A percentile compares a stretch with the other conserved stretches of the same genome.
phyloP scores from a whole-genome alignment of 2,888 invertebrate species.

The Seira ritae region DNA sequence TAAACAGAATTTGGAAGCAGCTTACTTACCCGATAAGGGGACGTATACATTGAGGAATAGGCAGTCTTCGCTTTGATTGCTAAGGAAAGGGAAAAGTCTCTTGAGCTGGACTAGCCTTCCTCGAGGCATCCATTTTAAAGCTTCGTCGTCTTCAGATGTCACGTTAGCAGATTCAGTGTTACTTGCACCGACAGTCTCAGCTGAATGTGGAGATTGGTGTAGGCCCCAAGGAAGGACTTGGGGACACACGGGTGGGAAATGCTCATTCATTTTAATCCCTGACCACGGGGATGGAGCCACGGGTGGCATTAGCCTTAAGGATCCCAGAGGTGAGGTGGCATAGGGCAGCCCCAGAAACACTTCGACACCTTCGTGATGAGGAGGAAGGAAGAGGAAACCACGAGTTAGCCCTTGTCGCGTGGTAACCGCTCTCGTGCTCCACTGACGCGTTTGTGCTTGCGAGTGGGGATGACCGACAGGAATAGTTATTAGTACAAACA shows the following conservation, averaged over 20 bases:
- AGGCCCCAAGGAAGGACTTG: conserved; percentile 84
- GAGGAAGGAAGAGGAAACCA: conserved; percentile 69
- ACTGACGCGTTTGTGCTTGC: conserved; percentile 29
- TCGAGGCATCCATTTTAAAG: conserved; percentile 89
- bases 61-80: conserved; percentile 97
- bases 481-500: conserved; percentile 47
- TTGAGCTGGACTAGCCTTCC: conserved; percentile 92
- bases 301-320: conserved; percentile 96
- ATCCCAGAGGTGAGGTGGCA: conserved; percentile 92
- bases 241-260: conserved; percentile 93
- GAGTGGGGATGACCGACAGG: conserved; percentile 48
- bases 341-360: conserved; percentile 83
- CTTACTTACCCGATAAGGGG: conserved; percentile 91
- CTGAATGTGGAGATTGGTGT: neutral
- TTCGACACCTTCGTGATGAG: conserved; percentile 70
- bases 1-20: conserved; percentile 1
- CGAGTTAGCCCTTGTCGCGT: conserved; percentile 68
- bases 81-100: conserved; percentile 89
- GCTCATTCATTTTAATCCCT: conserved; percentile 90
- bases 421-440: conserved; percentile 63
- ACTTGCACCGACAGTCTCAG: neutral
- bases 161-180: conserved; percentile 29
- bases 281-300: conserved; percentile 92
- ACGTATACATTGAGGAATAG: conserved; percentile 97
- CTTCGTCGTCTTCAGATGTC: conserved; percentile 76